Percentiles rank a stretch among this genome's conserved stretches.
Conservation (phyloP, 2,113 vertebrate genomes). For the Dryoscopus gambensis region DNA sequence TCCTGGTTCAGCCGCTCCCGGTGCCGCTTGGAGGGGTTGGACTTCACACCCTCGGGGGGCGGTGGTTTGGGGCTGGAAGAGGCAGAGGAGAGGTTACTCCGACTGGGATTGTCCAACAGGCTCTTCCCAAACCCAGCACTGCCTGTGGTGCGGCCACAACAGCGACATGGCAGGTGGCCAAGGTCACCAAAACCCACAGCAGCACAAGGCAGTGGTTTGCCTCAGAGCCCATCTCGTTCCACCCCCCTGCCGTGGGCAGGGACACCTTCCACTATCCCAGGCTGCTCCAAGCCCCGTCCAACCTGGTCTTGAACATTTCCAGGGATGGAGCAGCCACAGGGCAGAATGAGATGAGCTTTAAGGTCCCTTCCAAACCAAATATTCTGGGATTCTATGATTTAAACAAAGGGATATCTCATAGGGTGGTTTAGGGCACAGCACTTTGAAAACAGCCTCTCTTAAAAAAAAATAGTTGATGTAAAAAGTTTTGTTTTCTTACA, state of each 20-base stretch:
- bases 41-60: conserved; percentile 70
- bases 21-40: conserved; percentile 84
- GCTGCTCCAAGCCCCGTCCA: not conserved
- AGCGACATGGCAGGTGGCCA: not conserved
- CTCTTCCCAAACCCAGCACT: not conserved
- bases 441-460: not conserved
- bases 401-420: not conserved
- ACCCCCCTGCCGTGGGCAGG: not conserved
- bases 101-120: no score
- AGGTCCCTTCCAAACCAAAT: not conserved
- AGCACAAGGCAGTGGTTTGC: not conserved
- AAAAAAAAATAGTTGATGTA: not conserved
- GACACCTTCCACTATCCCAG: not conserved
- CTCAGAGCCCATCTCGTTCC: not conserved
- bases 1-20: conserved; percentile 80
- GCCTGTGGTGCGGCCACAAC: not conserved
- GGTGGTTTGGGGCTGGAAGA: conserved; percentile 27
- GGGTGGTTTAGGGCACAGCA: not conserved
- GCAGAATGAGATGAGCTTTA: not conserved
- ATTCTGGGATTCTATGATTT: not conserved
- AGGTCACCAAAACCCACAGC: not conserved
- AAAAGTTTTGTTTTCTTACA: not conserved
- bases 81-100: not conserved
- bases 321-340: not conserved
- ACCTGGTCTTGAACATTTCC: not conserved